Percentiles rank a stretch among this genome's conserved stretches.
These are phyloP conservation scores for Vulpes ferrilata DNA, from an alignment of 2,113 vertebrate species.

Conservation along the genomic window DNA sequence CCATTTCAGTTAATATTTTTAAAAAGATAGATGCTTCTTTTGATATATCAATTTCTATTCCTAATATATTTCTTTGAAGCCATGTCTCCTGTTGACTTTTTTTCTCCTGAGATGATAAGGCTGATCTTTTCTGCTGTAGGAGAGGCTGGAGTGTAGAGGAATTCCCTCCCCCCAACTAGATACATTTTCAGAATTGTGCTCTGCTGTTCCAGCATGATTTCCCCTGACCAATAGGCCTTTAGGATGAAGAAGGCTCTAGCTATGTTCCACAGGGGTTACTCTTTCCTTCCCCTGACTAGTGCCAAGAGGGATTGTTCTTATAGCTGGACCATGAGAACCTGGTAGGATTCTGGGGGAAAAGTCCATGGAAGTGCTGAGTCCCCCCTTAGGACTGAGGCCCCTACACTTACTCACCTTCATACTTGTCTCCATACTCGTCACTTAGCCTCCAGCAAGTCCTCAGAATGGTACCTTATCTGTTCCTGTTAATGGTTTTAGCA, in stretches of 20 bases:
- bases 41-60: background rate
- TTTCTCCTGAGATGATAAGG: background rate
- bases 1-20: slow-evolving; percentile 23
- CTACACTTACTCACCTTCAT: background rate
- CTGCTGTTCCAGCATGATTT: background rate
- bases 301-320: background rate
- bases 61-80: background rate
- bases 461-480: background rate
- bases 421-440: too few species aligned
- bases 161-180: background rate
- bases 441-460: background rate
- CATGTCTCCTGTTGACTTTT: background rate
- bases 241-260: background rate
- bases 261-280: background rate
- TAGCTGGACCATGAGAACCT: background rate
- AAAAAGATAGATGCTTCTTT: background rate
- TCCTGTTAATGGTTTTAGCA: background rate
- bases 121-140: background rate
- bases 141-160: background rate
- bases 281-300: background rate
- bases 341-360: background rate
- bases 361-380: too few species aligned
- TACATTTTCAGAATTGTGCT: background rate
- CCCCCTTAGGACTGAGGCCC: too few species aligned
- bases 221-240: background rate